Conservation (phyloP, 2,113 vertebrate genomes). For the Dendrocopos noguchii region DNA sequence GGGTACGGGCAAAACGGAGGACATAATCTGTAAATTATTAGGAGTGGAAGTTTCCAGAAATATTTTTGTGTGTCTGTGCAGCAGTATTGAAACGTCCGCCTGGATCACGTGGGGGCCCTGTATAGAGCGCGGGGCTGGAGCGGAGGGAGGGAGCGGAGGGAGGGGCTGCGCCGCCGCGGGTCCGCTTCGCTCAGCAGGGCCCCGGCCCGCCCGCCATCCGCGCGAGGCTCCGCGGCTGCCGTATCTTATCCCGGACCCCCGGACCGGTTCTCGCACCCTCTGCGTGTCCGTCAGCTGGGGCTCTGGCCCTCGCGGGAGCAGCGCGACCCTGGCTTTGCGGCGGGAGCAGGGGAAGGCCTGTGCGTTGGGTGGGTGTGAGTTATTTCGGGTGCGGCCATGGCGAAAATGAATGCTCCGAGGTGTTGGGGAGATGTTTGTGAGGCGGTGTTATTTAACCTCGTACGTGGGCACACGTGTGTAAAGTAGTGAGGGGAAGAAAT, state of each 20-base stretch:
- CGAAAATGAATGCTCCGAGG: not conserved
- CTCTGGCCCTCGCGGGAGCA: not conserved
- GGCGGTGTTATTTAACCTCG: not conserved
- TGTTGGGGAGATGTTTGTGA: not conserved
- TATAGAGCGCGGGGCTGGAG: constrained; percentile 74
- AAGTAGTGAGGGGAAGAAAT: not conserved
- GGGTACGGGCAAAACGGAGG: not conserved
- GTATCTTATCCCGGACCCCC: not conserved
- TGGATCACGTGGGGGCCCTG: constrained; percentile 79
- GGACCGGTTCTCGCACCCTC: not conserved
- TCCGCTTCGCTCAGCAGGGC: not conserved
- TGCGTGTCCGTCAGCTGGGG: not conserved
- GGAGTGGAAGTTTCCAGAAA: constrained; percentile 88
- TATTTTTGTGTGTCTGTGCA: constrained; percentile 76
- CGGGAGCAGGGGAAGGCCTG: not conserved
- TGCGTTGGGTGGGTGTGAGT: not conserved
- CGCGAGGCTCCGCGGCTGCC: not conserved
- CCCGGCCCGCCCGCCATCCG: not conserved
- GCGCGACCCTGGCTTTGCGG: not conserved
- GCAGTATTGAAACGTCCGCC: constrained; percentile 82
- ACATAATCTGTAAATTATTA: constrained; percentile 70
- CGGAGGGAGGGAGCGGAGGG: constrained; percentile 76
- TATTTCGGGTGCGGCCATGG: not conserved
- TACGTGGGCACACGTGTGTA: not conserved
- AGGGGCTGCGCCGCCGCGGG: constrained; percentile 44